A percentile compares a stretch with the other conserved stretches of the same genome.
Conservation (phyloP, 2,797 vertebrate species). For the Odontamblyopus lacepedii region DNA sequence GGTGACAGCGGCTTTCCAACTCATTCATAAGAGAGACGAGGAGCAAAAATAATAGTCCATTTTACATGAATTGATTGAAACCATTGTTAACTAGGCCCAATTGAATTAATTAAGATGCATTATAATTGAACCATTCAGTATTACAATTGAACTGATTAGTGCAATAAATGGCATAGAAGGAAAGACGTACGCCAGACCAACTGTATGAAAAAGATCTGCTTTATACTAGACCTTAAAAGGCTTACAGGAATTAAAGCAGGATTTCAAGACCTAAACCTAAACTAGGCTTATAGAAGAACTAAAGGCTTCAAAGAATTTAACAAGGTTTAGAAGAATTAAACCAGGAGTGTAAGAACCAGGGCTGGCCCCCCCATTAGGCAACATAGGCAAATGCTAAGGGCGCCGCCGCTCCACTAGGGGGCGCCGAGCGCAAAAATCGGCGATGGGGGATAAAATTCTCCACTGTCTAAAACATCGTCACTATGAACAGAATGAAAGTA, state of each 20-base stretch:
- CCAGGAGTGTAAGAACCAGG: background rate
- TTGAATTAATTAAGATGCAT: background rate
- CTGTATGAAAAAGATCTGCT: background rate
- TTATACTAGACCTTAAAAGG: background rate
- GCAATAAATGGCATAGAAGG: too few relatives aligned
- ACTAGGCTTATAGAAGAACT: background rate
- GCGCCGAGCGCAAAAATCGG: too few relatives aligned
- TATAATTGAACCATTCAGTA: background rate
- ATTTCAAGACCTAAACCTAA: background rate
- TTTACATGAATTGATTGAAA: constrained; percentile 6
- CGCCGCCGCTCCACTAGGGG: too few relatives aligned
- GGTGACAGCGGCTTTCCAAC: background rate
- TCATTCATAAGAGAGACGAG: background rate
- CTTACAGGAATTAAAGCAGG: background rate
- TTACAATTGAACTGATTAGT: background rate
- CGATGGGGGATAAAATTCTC: too few relatives aligned
- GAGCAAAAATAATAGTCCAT: background rate
- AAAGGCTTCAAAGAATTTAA: too few relatives aligned
- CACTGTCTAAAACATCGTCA: too few relatives aligned
- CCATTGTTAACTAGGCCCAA: background rate
- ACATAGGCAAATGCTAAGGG: too few relatives aligned
- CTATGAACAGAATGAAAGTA: too few relatives aligned
- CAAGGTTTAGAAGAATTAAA: too few relatives aligned
- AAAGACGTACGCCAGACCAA: background rate
- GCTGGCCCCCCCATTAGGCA: too few relatives aligned